Conservation (phyloP, 2,888 invertebrate genomes). For the Biston betularia region DNA sequence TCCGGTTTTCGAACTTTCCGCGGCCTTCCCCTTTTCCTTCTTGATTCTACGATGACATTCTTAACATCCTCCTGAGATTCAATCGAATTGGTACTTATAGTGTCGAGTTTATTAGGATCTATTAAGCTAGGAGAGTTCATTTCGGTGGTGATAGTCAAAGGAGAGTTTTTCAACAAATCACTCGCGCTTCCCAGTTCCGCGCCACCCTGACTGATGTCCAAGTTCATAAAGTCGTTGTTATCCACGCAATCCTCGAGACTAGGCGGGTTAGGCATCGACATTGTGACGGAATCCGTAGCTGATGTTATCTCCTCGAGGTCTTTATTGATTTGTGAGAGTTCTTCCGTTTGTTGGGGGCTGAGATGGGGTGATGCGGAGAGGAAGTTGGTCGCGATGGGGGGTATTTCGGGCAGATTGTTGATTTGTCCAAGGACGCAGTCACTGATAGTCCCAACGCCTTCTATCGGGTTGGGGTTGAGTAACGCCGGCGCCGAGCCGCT, state of each 20-base stretch:
- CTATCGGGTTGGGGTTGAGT: conserved; percentile 64
- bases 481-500: conserved; percentile 56
- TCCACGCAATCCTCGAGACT: conserved; percentile 81
- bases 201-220: conserved; percentile 74
- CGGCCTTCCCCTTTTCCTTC: conserved; percentile 86
- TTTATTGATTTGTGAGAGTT: conserved; percentile 80
- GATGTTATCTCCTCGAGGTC: conserved; percentile 82
- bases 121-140: conserved; percentile 65
- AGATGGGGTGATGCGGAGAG: conserved; percentile 72
- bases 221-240: conserved; percentile 79
- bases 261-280: conserved; percentile 75
- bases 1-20: conserved; percentile 80
- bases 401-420: conserved; percentile 71
- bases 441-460: conserved; percentile 69
- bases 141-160: conserved; percentile 64
- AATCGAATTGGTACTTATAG: conserved; percentile 76
- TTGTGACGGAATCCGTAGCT: conserved; percentile 70
- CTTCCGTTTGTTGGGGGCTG: conserved; percentile 82
- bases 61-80: conserved; percentile 83
- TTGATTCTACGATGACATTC: conserved; percentile 79
- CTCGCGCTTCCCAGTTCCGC: conserved; percentile 73
- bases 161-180: conserved; percentile 79
- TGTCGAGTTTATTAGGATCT: conserved; percentile 74
- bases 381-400: conserved; percentile 72
- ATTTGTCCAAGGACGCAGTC: conserved; percentile 78